Evolutionary conservation across 2,113 vertebrate genomes (phyloP), one percentile per base, ranked within the genome.

Genomic region (Caranx ignobilis): DNA sequence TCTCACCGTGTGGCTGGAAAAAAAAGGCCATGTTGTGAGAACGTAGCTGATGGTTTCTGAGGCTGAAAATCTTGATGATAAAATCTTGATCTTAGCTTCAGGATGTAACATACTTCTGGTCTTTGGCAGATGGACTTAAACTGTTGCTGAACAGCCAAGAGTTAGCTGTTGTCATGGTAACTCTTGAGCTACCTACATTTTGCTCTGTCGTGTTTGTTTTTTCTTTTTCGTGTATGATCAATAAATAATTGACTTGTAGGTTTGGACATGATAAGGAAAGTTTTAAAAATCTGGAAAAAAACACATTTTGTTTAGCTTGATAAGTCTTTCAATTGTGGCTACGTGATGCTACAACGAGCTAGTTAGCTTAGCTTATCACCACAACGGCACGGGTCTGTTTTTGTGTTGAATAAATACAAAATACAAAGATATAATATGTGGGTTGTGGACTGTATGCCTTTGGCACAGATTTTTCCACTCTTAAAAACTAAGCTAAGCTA

Each of bases 1-100:
- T 90, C 79, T 81, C 43, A 18, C 15, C 62, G 65, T 90, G 89
- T 4, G 91, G 92, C 92, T 64, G 88, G 75, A 84, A 80, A 70
- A 73, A 85, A 81, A 75, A 75, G 8, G 82, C 43, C 31, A 12
- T 54, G 26, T 55, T 45, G 18, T 83, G 37, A 87, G 10, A 69
- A 43, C 3, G 2, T 16, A 56, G 31, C 35, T 39, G 57, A 41
- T 70, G 66, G 66, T 37, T 59, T 54, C 31, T 64, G 43, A 62
- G 48, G 43, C 69, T 64, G 26, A 26, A 19, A 41, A 41, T 9
- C 8, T 41, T 4, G 31, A 48, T 39, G 48, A 21, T 77, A 34
- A 21, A 16, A 35, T 26, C 55, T 39, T 3, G 3, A 70, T 79
- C 47, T 26, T 11, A 56, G 67, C 48, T 32, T 37, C n/a, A 70